Evolutionary conservation across 2,113 vertebrate species (phyloP).

Genomic region (Steatornis caripensis): DNA sequence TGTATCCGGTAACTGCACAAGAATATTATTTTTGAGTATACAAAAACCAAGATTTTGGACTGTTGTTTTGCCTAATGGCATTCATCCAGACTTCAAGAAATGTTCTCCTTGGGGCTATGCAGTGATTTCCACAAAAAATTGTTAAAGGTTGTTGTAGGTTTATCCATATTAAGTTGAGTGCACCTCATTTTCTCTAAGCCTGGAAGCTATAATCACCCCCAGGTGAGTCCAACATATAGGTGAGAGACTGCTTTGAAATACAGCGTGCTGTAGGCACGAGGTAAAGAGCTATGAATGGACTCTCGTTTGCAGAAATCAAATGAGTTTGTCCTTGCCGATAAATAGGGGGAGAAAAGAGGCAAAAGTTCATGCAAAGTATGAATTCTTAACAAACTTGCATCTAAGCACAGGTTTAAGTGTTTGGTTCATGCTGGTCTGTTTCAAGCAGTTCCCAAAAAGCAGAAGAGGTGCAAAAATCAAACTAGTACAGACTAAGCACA

Average conservation of each 20-base stretch:
- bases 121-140: not conserved
- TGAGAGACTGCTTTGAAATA: not conserved
- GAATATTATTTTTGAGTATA: not conserved
- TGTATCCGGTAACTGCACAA: not conserved
- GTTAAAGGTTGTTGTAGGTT: not conserved
- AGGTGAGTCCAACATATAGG: not conserved
- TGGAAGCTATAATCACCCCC: not conserved
- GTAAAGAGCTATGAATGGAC: not conserved
- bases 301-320: not conserved
- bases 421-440: not conserved
- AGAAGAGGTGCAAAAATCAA: not conserved
- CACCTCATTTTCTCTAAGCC: not conserved
- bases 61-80: not conserved
- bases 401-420: not conserved
- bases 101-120: not conserved
- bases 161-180: not conserved
- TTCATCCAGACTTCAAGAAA: not conserved
- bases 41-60: not conserved
- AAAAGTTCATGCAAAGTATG: not conserved
- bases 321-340: not conserved
- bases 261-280: not conserved
- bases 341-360: not conserved
- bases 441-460: not conserved
- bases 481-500: not conserved
- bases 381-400: not conserved